Evolutionary conservation across 1,140 invertebrate species (phyloP).

Genomic region (Phenacoccus solenopsis): DNA sequence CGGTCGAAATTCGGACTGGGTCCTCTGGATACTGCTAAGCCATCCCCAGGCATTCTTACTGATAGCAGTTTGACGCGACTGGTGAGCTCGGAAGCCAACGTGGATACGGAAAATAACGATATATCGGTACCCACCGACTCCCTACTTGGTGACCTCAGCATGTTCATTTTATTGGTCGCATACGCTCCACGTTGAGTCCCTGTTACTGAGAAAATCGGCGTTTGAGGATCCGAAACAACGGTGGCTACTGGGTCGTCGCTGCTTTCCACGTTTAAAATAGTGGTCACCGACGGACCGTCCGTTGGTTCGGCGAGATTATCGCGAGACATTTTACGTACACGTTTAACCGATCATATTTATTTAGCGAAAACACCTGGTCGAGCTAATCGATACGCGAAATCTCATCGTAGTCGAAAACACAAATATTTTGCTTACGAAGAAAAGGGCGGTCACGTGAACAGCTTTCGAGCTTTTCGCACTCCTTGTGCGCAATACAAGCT

Average conservation of each 20-base stretch:
- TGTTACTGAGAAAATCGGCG: neutral
- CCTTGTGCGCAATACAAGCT: too few relatives aligned
- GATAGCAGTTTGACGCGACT: neutral
- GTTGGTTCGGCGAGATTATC: neutral
- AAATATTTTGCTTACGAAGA: too few relatives aligned
- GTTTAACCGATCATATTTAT: too few relatives aligned
- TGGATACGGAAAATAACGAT: constrained; percentile 64
- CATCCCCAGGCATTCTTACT: neutral
- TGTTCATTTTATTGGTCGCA: constrained; percentile 26
- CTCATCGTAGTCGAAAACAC: too few relatives aligned
- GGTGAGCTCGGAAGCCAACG: constrained; percentile 37
- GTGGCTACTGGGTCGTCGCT: neutral
- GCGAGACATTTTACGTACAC: neutral
- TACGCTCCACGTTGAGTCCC: neutral
- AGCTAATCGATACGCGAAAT: too few relatives aligned
- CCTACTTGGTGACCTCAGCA: constrained; percentile 63
- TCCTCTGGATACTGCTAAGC: neutral
- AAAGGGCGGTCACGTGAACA: too few relatives aligned
- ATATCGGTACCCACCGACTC: constrained; percentile 71
- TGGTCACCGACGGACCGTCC: neutral
- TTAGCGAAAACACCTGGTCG: too few relatives aligned
- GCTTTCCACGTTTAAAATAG: neutral
- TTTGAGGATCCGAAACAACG: neutral
- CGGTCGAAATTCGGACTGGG: constrained; percentile 10
- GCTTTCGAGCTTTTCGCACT: too few relatives aligned